phyloP scores from a whole-genome alignment of 2,113 vertebrate species.

The Chlorodrepanis virens region DNA sequence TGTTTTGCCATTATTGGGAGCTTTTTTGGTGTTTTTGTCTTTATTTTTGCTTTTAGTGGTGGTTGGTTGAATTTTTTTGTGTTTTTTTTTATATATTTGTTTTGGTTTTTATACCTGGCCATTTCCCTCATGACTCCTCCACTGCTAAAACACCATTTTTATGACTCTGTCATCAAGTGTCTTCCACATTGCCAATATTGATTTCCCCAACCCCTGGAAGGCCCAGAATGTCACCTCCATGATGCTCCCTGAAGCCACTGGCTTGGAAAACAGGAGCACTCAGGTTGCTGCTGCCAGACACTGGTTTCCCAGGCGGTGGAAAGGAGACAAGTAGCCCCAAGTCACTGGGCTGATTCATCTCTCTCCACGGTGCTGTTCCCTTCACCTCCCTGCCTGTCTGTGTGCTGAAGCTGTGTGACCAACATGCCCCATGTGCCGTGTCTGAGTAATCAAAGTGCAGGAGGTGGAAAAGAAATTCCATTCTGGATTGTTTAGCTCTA shows the following conservation, averaged over 20 bases:
- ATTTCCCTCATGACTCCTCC: neutral
- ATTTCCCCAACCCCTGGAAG: conserved; percentile 27
- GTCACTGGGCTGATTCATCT: conserved; percentile 3
- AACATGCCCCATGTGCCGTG: conserved; percentile 23
- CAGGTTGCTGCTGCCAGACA: neutral
- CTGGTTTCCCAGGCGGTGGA: neutral
- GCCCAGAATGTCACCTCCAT: neutral
- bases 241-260: neutral
- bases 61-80: neutral
- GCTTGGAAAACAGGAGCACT: conserved; percentile 3
- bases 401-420: conserved; percentile 3
- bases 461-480: conserved; percentile 11
- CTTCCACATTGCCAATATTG: neutral
- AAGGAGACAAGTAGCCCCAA: conserved; percentile 31
- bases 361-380: neutral
- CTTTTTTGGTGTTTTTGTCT: neutral
- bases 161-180: neutral
- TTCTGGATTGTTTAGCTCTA: neutral
- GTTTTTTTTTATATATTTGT: neutral
- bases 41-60: neutral
- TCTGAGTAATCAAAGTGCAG: conserved; percentile 25
- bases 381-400: neutral
- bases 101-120: neutral
- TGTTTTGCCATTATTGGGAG: neutral
- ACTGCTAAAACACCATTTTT: neutral